Evolutionary conservation across 2,797 vertebrate genomes (phyloP).

Genomic region (Coluber constrictor): DNA sequence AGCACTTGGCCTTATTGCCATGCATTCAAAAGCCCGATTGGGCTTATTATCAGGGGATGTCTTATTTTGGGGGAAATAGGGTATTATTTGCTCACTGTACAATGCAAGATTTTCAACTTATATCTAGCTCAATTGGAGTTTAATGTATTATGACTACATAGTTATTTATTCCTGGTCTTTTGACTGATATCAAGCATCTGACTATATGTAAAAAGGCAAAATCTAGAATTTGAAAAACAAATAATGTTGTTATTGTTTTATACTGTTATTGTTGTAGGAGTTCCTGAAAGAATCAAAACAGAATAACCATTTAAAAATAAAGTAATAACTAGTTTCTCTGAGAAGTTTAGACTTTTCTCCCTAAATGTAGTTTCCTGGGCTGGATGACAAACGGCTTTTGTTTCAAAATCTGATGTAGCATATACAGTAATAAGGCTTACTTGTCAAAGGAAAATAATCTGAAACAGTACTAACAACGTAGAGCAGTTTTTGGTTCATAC

Average conservation of each 20-base stretch:
- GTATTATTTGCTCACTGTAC: not conserved
- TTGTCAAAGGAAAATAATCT: not conserved
- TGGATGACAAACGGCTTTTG: not conserved
- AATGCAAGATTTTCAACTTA: not conserved
- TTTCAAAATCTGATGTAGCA: not conserved
- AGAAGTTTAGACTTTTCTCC: not conserved
- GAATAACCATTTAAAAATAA: not conserved
- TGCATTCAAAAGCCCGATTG: too few relatives aligned
- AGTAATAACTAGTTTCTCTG: not conserved
- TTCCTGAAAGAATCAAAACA: not conserved
- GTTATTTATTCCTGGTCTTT: not conserved
- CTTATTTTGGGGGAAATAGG: too few relatives aligned
- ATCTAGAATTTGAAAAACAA: not conserved
- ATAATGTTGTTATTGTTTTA: not conserved
- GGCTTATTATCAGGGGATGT: too few relatives aligned
- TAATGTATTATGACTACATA: not conserved
- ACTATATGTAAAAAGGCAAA: not conserved
- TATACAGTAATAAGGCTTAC: not conserved
- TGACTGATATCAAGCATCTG: not conserved
- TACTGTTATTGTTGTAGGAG: not conserved
- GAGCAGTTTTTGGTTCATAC: not conserved
- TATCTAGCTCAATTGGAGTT: not conserved
- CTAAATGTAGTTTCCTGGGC: not conserved
- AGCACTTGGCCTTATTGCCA: too few relatives aligned
- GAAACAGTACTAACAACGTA: not conserved